phyloP scores from a whole-genome alignment of 2,113 vertebrate species.

The Perccottus glenii region DNA sequence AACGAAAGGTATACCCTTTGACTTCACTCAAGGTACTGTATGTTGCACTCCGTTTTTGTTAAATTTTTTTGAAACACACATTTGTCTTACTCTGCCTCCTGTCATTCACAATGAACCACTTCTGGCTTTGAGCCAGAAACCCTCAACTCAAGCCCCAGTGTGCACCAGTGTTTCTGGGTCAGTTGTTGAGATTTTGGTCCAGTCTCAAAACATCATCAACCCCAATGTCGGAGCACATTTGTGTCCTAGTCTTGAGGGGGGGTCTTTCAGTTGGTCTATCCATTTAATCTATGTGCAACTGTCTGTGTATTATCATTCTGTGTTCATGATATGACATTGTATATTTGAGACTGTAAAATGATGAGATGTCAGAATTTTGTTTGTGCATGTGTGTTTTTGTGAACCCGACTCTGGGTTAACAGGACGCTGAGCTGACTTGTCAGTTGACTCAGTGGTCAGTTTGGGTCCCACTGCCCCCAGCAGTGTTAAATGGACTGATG shows the following conservation, averaged over 20 bases:
- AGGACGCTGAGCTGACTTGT: slow-evolving; percentile 73
- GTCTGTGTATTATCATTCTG: slow-evolving; percentile 37
- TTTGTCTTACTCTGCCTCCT: slow-evolving; percentile 39
- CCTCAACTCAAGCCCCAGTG: slow-evolving; percentile 15
- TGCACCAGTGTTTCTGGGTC: slow-evolving; percentile 73
- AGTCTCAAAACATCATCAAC: slow-evolving; percentile 60
- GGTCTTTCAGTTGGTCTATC: slow-evolving; percentile 38
- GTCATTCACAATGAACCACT: background rate
- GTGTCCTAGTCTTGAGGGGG: slow-evolving; percentile 27
- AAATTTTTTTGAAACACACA: slow-evolving; percentile 10
- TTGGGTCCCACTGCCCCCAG: slow-evolving; percentile 64
- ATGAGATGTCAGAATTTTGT: slow-evolving; percentile 36
- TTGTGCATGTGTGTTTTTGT: slow-evolving; percentile 13
- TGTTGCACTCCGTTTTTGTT: slow-evolving; percentile 24
- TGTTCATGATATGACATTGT: slow-evolving; percentile 15
- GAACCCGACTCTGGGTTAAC: slow-evolving; percentile 39
- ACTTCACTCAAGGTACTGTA: slow-evolving; percentile 20
- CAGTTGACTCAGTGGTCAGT: slow-evolving; percentile 79
- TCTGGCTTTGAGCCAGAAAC: background rate
- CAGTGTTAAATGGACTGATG: slow-evolving; percentile 56
- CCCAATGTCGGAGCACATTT: slow-evolving; percentile 72
- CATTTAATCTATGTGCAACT: slow-evolving; percentile 45
- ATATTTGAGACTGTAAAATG: slow-evolving; percentile 11
- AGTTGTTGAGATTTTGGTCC: slow-evolving; percentile 74
- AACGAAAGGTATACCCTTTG: slow-evolving; percentile 32